A percentile compares a stretch with the other conserved stretches of the same genome.
phyloP scores from a whole-genome alignment of 2,113 vertebrate species.

The Pygoscelis adeliae region DNA sequence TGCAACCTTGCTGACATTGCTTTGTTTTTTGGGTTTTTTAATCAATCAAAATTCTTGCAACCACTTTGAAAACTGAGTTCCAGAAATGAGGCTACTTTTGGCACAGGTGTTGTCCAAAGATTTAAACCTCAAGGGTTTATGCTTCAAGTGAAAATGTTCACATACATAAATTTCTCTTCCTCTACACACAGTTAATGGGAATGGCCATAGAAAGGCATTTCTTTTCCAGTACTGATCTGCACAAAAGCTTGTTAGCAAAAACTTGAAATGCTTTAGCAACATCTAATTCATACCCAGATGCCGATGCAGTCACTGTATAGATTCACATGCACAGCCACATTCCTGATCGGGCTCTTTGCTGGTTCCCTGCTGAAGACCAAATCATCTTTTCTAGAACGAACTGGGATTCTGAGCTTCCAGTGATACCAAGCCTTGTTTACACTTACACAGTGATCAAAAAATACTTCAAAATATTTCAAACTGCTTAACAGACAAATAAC shows the following conservation, averaged over 20 bases:
- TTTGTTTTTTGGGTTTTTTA: rapidly evolving
- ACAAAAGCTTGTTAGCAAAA: not conserved
- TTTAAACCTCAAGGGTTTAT: not conserved
- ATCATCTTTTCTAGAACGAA: not conserved
- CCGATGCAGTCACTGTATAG: not conserved
- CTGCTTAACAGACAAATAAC: not conserved
- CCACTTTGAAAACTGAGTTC: not conserved
- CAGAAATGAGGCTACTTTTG: not conserved
- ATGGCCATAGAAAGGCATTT: not conserved
- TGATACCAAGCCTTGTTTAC: not conserved
- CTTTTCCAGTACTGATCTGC: too few species aligned
- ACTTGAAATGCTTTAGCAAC: not conserved
- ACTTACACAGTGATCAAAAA: not conserved
- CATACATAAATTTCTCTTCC: not conserved
- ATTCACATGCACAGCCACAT: not conserved
- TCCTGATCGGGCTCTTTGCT: too few species aligned
- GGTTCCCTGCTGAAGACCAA: not conserved
- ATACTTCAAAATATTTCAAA: not conserved
- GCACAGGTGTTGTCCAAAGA: not conserved
- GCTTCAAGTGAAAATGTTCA: not conserved
- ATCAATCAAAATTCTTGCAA: not conserved
- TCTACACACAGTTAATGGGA: not conserved
- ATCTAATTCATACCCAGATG: too few species aligned
- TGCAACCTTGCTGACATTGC: not conserved
- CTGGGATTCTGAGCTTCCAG: not conserved